Percentiles rank a stretch among this genome's conserved stretches.
These are phyloP conservation scores for Ctenomys sociabilis DNA, from an alignment of 2,113 vertebrate species.

Conservation along the genomic window DNA sequence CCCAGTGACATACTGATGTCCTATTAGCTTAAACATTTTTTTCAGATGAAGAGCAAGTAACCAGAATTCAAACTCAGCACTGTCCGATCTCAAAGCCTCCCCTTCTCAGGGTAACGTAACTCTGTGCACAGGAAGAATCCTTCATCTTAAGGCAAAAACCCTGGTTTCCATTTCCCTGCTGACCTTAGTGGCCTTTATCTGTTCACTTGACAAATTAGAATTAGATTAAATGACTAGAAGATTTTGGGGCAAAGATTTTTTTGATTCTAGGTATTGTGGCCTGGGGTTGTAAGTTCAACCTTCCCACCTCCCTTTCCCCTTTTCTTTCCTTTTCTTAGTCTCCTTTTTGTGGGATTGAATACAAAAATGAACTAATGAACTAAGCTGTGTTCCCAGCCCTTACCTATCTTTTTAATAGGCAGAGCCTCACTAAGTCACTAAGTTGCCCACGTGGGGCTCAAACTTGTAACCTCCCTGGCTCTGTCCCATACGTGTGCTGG, in stretches of 20 bases:
- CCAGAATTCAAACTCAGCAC: background rate
- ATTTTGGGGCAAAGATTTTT: background rate
- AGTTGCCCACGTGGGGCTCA: background rate
- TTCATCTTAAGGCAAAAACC: background rate
- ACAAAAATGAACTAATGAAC: background rate
- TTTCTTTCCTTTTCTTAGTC: background rate
- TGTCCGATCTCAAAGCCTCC: background rate
- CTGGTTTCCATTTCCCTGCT: background rate
- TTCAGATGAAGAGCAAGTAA: conserved; percentile 47
- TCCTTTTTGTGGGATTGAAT: background rate
- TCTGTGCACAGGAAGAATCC: background rate
- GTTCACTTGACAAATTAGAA: background rate
- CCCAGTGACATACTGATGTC: background rate
- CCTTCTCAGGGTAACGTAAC: background rate
- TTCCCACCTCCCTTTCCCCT: background rate
- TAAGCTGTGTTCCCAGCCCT: background rate
- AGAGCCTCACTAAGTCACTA: background rate
- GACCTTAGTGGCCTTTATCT: conserved; percentile 28
- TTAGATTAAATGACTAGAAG: background rate
- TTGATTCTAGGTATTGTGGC: conserved; percentile 28
- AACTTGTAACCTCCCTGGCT: background rate
- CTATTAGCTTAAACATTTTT: conserved; percentile 13
- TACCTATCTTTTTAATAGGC: background rate
- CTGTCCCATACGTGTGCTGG: background rate
- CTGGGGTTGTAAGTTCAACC: background rate